A percentile compares a stretch with the other conserved stretches of the same genome.
Conservation (phyloP, 2,113 vertebrate genomes). For the Ictidomys tridecemlineatus region DNA sequence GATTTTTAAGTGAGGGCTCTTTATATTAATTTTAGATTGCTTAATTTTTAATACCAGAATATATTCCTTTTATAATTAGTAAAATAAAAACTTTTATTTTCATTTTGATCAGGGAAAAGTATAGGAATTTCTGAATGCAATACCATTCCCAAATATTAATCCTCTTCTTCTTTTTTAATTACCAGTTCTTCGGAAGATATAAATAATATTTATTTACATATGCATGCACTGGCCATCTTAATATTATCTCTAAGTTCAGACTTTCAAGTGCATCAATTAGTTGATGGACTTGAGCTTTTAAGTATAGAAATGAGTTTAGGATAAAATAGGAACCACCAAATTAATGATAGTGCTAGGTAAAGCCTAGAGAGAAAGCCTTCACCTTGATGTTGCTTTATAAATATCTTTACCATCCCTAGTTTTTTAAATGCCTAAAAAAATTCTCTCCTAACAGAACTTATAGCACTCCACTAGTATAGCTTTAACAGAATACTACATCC, state of each 20-base stretch:
- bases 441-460: neutral
- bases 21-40: neutral
- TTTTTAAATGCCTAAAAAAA: neutral
- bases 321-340: neutral
- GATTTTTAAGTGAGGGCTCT: neutral
- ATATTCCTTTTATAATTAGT: neutral
- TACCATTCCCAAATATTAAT: neutral
- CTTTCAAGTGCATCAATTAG: neutral
- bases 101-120: neutral
- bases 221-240: neutral
- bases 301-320: neutral
- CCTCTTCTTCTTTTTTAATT: neutral
- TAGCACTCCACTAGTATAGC: neutral
- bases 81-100: neutral
- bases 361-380: neutral
- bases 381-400: neutral
- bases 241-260: slow-evolving; percentile 11
- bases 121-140: neutral
- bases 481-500: neutral
- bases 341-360: neutral
- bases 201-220: neutral
- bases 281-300: neutral
- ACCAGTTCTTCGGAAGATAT: neutral
- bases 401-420: neutral
- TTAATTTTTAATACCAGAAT: neutral